phyloP scores from a whole-genome alignment of 2,113 vertebrate species.

The Myotis davidii region DNA sequence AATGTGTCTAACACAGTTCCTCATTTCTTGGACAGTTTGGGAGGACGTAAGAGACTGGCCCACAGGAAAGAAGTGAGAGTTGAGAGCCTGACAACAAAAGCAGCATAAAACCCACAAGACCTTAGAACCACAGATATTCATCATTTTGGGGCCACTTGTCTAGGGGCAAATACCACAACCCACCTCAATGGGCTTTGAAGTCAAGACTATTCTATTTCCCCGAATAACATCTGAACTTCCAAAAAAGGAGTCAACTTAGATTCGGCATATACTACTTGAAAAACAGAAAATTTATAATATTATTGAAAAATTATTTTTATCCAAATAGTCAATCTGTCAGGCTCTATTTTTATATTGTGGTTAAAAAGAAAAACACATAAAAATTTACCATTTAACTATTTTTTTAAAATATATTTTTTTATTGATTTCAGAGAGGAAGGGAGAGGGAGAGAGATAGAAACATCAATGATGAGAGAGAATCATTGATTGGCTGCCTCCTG shows the following conservation, averaged over 20 bases:
- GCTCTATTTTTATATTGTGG: neutral
- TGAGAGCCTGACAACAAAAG: neutral
- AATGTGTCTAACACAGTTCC: neutral
- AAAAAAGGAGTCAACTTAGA: neutral
- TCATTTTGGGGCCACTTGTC: neutral
- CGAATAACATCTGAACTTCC: neutral
- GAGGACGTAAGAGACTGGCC: neutral
- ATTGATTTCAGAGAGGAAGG: too few relatives aligned
- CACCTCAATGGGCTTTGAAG: neutral
- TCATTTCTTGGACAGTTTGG: neutral
- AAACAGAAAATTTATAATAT: neutral
- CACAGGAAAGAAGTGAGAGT: neutral
- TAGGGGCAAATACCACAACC: neutral
- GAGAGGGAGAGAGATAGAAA: too few relatives aligned
- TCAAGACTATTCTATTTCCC: neutral
- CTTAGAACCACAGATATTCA: neutral
- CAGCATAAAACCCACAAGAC: neutral
- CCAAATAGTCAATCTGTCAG: slow-evolving; percentile 17
- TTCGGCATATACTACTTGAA: neutral
- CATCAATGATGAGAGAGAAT: too few relatives aligned
- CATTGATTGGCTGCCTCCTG: too few relatives aligned
- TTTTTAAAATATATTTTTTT: too few relatives aligned
- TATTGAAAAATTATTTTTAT: slow-evolving; percentile 34
- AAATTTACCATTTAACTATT: neutral
- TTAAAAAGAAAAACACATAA: neutral